Evolutionary conservation across 2,113 vertebrate species (phyloP).

Genomic region (Phocoena phocoena): DNA sequence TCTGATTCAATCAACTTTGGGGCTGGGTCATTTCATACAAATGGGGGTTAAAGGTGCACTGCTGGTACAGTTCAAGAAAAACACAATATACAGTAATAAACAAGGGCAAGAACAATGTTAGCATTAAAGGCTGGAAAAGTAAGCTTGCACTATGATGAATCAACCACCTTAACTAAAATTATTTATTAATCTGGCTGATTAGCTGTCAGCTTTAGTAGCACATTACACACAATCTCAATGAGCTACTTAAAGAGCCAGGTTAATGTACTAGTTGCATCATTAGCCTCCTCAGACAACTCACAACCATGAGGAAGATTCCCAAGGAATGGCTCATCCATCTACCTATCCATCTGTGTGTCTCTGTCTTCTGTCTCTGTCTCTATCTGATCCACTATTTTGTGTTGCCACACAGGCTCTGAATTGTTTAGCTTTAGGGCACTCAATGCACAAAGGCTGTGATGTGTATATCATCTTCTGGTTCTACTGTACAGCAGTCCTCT

Average conservation of each 20-base stretch:
- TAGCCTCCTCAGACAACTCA: background rate
- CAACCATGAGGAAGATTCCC: background rate
- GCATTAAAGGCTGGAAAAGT: background rate
- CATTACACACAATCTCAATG: background rate
- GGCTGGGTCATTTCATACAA: background rate
- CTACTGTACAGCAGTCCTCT: background rate
- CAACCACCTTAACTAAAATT: background rate
- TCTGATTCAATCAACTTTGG: background rate
- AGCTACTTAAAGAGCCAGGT: background rate
- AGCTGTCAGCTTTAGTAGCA: background rate
- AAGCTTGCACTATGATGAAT: background rate
- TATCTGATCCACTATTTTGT: background rate
- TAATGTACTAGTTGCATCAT: background rate
- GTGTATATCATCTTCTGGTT: background rate
- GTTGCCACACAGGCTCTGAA: background rate
- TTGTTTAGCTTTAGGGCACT: background rate
- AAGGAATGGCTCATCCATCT: background rate
- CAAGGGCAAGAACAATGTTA: background rate
- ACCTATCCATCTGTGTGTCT: background rate
- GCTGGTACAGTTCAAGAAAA: slow-evolving; percentile 7
- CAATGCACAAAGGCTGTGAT: background rate
- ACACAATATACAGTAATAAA: background rate
- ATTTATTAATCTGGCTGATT: background rate
- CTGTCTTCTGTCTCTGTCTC: background rate
- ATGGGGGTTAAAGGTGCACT: background rate